These are phyloP conservation scores for Tetramorium parvispinum DNA, from an alignment of 1,140 invertebrate species.

Conservation along the genomic window DNA sequence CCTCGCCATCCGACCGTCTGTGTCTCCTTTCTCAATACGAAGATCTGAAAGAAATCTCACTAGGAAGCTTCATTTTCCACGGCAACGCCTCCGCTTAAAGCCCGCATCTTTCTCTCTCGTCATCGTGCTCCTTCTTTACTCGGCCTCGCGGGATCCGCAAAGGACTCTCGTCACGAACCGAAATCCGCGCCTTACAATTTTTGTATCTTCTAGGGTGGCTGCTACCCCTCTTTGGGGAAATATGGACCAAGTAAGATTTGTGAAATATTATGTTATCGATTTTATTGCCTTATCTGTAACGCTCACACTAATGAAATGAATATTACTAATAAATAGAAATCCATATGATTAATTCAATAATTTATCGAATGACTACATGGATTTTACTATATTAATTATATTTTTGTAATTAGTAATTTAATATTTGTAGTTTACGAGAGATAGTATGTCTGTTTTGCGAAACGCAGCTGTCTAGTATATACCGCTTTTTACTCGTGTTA, in stretches of 20 bases:
- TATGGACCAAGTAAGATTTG: conserved; percentile 24
- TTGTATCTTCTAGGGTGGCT: conserved; percentile 6
- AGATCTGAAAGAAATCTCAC: conserved; percentile 78
- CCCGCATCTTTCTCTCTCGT: conserved; percentile 66
- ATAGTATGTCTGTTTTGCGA: neutral
- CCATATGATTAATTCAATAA: neutral
- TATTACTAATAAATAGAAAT: neutral
- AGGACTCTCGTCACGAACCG: conserved; percentile 43
- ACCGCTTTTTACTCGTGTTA: neutral
- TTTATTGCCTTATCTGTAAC: conserved; percentile 15
- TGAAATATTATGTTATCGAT: conserved; percentile 44
- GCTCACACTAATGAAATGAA: conserved; percentile 1
- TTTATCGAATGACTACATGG: neutral
- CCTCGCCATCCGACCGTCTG: neutral
- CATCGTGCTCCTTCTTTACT: conserved; percentile 36
- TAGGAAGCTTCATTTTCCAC: conserved; percentile 81
- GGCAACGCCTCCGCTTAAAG: conserved; percentile 78
- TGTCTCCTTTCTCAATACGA: conserved; percentile 54
- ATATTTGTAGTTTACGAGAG: neutral
- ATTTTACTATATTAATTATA: conserved; percentile 2
- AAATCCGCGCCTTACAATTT: conserved; percentile 47
- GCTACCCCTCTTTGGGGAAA: neutral
- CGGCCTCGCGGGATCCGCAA: conserved; percentile 26
- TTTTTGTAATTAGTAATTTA: neutral
- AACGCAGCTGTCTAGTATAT: neutral